phyloP scores from a whole-genome alignment of 2,797 vertebrate genomes.

The Decapterus maruadsi region DNA sequence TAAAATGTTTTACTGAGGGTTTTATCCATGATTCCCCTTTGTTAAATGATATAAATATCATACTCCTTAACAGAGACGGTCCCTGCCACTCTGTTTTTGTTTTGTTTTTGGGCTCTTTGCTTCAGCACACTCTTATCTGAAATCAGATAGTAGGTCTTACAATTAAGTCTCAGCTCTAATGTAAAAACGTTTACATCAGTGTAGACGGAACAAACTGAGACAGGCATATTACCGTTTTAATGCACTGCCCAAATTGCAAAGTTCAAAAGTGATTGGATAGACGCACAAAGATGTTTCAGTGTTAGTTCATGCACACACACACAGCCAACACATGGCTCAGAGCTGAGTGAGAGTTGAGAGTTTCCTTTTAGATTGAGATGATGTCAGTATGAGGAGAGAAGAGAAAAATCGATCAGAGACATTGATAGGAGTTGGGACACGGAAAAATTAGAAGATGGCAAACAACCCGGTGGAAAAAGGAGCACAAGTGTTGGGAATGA shows the following conservation, averaged over 20 bases:
- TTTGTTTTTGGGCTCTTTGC: background rate
- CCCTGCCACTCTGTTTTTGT: background rate
- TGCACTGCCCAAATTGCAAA: too few relatives aligned
- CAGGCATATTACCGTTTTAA: background rate
- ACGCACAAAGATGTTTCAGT: background rate
- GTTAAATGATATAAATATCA: background rate
- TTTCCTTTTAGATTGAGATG: background rate
- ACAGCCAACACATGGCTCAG: background rate
- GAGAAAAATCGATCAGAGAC: background rate
- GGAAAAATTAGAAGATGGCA: too few relatives aligned
- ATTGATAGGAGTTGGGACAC: background rate
- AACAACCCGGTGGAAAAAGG: too few relatives aligned
- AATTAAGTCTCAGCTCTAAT: background rate
- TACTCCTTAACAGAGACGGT: background rate
- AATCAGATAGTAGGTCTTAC: background rate
- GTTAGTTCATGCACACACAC: constrained; percentile 3
- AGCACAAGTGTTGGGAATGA: too few relatives aligned
- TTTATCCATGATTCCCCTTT: background rate
- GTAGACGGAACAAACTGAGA: background rate
- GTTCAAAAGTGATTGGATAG: background rate
- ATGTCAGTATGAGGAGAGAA: background rate
- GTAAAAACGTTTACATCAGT: background rate
- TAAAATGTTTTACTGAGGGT: constrained; percentile 30
- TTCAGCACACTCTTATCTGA: background rate
- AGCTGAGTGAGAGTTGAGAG: too few relatives aligned